These are phyloP conservation scores for Chionis minor DNA, from an alignment of 2,113 vertebrate species.

Conservation along the genomic window DNA sequence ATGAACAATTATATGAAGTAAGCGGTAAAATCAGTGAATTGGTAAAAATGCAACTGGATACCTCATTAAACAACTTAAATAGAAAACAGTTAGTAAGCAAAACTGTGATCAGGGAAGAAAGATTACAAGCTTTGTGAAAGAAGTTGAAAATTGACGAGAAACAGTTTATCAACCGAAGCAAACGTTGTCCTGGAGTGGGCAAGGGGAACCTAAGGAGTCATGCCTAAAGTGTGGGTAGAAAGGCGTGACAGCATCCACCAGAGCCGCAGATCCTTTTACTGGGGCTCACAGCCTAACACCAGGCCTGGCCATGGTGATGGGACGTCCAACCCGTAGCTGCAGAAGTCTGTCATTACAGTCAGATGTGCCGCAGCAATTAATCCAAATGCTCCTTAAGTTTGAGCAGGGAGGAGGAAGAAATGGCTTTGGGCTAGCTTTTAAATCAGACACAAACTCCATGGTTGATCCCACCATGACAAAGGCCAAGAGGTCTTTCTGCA, in stretches of 20 bases:
- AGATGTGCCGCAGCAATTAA: background rate
- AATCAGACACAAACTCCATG: background rate
- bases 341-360: background rate
- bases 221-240: background rate
- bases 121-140: background rate
- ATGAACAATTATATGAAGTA: background rate
- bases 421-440: background rate
- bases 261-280: background rate
- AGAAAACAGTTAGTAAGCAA: conserved; percentile 2
- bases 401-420: background rate
- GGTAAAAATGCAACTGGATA: background rate
- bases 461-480: background rate
- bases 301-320: background rate
- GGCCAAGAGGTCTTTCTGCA: background rate
- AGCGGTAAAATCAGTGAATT: background rate
- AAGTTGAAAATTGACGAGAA: background rate
- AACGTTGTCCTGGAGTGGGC: background rate
- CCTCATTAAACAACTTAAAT: conserved; percentile 17
- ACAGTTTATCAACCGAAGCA: background rate
- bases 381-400: background rate
- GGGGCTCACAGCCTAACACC: background rate
- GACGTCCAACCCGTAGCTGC: background rate
- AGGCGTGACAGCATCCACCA: background rate
- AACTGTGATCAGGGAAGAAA: background rate
- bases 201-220: background rate